Conservation (phyloP, 2,888 invertebrate genomes). For the Drosophila kambysellisi region DNA sequence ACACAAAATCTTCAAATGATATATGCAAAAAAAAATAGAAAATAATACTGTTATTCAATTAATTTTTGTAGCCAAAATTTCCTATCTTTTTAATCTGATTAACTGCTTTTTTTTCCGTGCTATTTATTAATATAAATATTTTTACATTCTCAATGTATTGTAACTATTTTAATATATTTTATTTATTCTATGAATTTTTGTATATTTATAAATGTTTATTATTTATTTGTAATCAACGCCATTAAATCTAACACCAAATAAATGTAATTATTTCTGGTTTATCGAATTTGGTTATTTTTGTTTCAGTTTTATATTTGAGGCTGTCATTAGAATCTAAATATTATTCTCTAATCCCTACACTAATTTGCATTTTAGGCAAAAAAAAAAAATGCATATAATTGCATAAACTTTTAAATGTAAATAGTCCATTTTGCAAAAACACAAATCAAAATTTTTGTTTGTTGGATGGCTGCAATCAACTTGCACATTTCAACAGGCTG, state of each 20-base stretch:
- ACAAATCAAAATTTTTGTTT: neutral
- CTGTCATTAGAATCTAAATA: neutral
- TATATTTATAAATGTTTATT: neutral
- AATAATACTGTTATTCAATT: neutral
- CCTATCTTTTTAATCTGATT: neutral
- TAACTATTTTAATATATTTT: neutral
- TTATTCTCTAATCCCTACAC: neutral
- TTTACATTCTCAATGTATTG: neutral
- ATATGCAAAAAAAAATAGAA: neutral
- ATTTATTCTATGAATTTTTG: neutral
- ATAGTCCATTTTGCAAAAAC: constrained; percentile 2
- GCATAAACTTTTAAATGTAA: constrained; percentile 17
- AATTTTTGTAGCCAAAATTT: neutral
- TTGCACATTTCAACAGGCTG: constrained; percentile 20
- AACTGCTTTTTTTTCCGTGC: neutral
- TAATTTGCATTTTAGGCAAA: neutral
- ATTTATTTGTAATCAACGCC: neutral
- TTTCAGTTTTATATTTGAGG: neutral
- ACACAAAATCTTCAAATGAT: neutral
- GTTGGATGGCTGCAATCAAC: constrained; percentile 6
- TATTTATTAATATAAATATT: neutral
- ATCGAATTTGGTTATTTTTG: neutral
- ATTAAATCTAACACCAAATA: neutral
- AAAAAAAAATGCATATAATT: neutral
- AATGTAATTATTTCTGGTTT: neutral